phyloP scores from a whole-genome alignment of 2,113 vertebrate species.

The Leuciscus idus region DNA sequence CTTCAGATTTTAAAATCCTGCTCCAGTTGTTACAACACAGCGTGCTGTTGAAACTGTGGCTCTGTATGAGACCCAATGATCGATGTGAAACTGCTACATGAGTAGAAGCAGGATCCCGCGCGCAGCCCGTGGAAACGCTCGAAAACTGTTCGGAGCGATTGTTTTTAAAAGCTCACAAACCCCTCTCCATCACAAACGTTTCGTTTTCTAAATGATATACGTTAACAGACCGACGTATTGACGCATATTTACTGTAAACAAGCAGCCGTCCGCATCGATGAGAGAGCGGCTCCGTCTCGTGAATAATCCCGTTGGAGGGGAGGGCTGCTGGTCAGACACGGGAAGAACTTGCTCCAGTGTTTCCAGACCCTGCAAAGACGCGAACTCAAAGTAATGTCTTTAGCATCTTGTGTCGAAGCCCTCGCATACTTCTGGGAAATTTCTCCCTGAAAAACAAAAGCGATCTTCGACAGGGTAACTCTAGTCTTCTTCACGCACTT shows the following conservation, averaged over 20 bases:
- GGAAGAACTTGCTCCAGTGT: slow-evolving; percentile 7
- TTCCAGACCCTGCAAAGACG: slow-evolving; percentile 5
- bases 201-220: background rate
- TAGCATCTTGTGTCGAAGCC: slow-evolving; percentile 8
- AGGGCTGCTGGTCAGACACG: background rate
- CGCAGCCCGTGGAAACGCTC: slow-evolving; percentile 7
- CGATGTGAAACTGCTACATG: slow-evolving; percentile 1
- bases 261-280: background rate
- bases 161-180: background rate
- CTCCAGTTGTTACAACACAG: slow-evolving; percentile 17
- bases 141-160: background rate
- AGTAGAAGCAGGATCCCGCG: background rate
- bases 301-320: slow-evolving; percentile 21
- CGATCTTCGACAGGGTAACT: slow-evolving; percentile 29
- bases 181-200: background rate
- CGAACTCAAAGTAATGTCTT: slow-evolving; percentile 18
- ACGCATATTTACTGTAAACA: slow-evolving; percentile 22
- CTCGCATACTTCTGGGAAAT: background rate
- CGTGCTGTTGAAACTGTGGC: slow-evolving; percentile 10
- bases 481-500: slow-evolving; percentile 39
- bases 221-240: background rate
- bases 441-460: slow-evolving; percentile 27
- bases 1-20: slow-evolving; percentile 28
- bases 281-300: background rate
- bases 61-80: background rate